These are phyloP conservation scores for Sprattus sprattus DNA, from an alignment of 2,113 vertebrate species.

Conservation along the genomic window DNA sequence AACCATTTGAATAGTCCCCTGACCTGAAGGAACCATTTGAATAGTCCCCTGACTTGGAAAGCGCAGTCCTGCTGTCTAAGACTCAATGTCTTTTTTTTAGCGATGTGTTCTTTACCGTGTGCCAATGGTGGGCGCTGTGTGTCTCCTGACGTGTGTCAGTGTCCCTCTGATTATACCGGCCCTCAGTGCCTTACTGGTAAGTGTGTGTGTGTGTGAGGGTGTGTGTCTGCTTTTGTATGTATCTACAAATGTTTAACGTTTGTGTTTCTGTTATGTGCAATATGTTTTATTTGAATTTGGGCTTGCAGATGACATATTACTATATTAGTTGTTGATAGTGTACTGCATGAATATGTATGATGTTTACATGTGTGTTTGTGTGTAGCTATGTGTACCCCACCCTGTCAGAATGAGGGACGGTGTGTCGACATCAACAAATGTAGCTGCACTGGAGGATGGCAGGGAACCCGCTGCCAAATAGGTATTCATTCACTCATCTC, in stretches of 20 bases:
- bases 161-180: constrained; percentile 75
- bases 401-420: constrained; percentile 72
- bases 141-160: constrained; percentile 73
- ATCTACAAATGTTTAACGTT: background rate
- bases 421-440: constrained; percentile 80
- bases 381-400: constrained; percentile 73
- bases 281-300: background rate
- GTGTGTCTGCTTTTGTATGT: background rate
- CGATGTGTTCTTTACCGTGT: constrained; percentile 74
- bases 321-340: too few relatives aligned
- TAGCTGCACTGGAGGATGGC: constrained; percentile 69
- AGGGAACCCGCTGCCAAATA: constrained; percentile 77
- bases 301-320: too few relatives aligned
- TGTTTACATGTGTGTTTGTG: constrained; percentile 37
- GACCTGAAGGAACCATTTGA: too few relatives aligned
- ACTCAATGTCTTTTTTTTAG: constrained; percentile 45
- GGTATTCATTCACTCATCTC: constrained; percentile 55
- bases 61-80: background rate
- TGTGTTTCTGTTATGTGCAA: constrained; percentile 23
- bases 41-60: too few relatives aligned
- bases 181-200: constrained; percentile 75
- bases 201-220: constrained; percentile 39
- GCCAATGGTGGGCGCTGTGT: constrained; percentile 75
- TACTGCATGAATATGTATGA: background rate
- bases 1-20: too few relatives aligned